phyloP scores from a whole-genome alignment of 1,140 invertebrate species.

The Cardiocondyla obscurior region DNA sequence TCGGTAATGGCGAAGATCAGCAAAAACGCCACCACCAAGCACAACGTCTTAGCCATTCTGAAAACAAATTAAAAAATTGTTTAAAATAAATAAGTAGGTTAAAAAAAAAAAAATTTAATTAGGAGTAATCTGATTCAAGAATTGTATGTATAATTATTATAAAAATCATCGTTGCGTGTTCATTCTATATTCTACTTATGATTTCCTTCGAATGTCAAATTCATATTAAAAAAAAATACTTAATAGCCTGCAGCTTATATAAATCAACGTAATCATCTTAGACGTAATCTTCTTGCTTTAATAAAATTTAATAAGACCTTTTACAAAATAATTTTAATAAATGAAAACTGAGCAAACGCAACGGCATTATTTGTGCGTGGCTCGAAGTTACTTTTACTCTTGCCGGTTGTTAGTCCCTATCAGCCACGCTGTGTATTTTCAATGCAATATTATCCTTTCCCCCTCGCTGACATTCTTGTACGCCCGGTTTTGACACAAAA shows the following conservation, averaged over 20 bases:
- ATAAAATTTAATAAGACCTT: background rate
- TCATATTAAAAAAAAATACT: background rate
- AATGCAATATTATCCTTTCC: background rate
- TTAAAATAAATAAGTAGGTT: background rate
- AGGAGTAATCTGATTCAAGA: background rate
- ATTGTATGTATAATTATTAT: background rate
- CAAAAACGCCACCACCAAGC: constrained; percentile 72
- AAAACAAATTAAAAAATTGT: constrained; percentile 51
- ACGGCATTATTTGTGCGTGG: background rate
- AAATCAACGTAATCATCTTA: background rate
- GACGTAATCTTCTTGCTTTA: background rate
- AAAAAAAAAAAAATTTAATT: no score
- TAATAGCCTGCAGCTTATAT: background rate
- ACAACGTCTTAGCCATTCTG: constrained; percentile 80
- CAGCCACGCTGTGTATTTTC: background rate
- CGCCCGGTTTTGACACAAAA: background rate
- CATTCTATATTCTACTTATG: background rate
- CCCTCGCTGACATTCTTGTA: background rate
- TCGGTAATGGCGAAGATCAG: constrained; percentile 74
- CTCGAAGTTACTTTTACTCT: constrained; percentile 65
- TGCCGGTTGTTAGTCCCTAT: constrained; percentile 19
- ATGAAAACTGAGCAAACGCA: constrained; percentile 13
- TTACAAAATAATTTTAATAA: background rate
- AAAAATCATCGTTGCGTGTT: background rate
- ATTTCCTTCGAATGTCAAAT: background rate